Base-by-base conservation (phyloP, 1,140 invertebrate genomes). In the Drosophila murphyi region DNA sequence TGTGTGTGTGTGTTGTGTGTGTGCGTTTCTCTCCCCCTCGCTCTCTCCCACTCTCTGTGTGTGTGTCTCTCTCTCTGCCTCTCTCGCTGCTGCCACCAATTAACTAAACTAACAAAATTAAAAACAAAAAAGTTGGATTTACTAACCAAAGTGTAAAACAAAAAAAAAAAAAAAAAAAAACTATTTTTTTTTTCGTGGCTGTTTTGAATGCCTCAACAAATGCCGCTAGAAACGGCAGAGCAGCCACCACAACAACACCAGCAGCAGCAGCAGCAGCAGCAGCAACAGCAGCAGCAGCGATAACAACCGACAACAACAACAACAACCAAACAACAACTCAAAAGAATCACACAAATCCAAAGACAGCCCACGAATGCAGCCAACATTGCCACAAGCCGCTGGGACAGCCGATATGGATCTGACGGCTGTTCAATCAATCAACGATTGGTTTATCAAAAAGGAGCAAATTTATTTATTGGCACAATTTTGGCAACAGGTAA, bases 401-500 rank as follows among this genome's bases (percentile, higher is more conserved):
- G 95, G 95, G 93, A 94, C 94, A 92, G 94, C 94, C 93, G 96
- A 95, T 94, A 96, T 96, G 95, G 96, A 96, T 94, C 95, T 95
- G 93, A 95, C 95, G 87, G 95, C 96, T 93, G 96, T 97, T 95
- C 96, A 97, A 94, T 97, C 96, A 93, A 97, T 97, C 96, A 89
- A 89, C 85, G 97, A 98, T 94, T 97, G 97, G 97, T 95, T 98
- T 93, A 97, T 97, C 95, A 97, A 97, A 95, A 98, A 97, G 94
- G 97, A 97, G 94, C 95, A 96, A 94, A 97, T 97, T 94, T 97
- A 97, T 94, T 94, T 97, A 92, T 95, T 98, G 93, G 97, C 96
- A 91, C 97, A 97, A 93, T 97, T 97, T 94, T 98, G 97, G 97
- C 97, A 97, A 96, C 97, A 97, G 96, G 96, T 97, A 94, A 95